Conservation (phyloP, 2,888 invertebrate genomes). For the Orthosia cruda region DNA sequence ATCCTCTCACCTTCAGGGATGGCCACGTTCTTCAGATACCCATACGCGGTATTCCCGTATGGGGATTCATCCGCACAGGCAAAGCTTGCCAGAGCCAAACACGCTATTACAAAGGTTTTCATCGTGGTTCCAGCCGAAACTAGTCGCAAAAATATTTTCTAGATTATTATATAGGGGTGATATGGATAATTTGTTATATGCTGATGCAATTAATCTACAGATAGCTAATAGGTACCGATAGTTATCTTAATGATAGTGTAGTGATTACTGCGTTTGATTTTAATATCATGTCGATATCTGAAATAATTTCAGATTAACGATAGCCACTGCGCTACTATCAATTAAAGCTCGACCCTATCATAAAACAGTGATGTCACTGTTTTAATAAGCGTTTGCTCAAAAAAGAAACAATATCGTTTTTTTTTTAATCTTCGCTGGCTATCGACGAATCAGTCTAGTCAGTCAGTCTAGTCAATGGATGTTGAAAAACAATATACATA, state of each 20-base stretch:
- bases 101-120: conserved; percentile 63
- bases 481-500: too few relatives aligned
- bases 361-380: neutral
- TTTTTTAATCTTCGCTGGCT: too few relatives aligned
- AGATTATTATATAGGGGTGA: conserved; percentile 36
- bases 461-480: too few relatives aligned
- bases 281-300: conserved; percentile 31
- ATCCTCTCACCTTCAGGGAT: conserved; percentile 78
- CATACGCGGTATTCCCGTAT: conserved; percentile 69
- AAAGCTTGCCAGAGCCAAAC: conserved; percentile 50
- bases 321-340: conserved; percentile 13
- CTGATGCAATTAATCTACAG: conserved; percentile 23
- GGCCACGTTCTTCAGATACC: conserved; percentile 76
- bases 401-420: too few relatives aligned
- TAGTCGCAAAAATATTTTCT: conserved; percentile 13
- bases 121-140: conserved; percentile 42
- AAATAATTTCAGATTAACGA: conserved; percentile 15
- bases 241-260: conserved; percentile 26
- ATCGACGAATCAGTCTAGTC: too few relatives aligned
- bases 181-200: conserved; percentile 17
- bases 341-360: neutral
- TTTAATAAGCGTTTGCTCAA: neutral
- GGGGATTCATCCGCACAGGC: conserved; percentile 38
- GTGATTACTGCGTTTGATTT: conserved; percentile 32
- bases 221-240: conserved; percentile 3